Evolutionary conservation across 2,113 vertebrate genomes (phyloP), one percentile per base, ranked within the genome.

Genomic region (Macaca nemestrina): DNA sequence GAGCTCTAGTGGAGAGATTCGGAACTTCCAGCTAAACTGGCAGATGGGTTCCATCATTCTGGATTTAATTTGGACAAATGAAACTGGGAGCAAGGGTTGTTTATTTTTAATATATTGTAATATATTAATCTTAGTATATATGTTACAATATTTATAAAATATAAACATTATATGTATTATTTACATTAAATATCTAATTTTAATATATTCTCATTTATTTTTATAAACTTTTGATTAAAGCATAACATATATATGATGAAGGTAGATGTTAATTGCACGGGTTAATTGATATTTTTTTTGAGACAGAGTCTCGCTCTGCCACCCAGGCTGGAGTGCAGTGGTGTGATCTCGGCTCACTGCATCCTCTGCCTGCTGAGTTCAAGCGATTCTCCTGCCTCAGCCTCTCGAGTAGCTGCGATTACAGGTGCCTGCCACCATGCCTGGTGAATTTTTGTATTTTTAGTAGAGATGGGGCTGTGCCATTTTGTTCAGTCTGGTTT

Each of bases 201-300:
- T 52, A 52, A 22, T 79, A 52, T 79, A 79, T 67, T 90, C 68
- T 94, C 40, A 93, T 80, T 78, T 76, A 73, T 55, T 93, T 94
- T 90, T 75, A 85, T 75, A 68, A 73, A 64, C n/a, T 84, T 79
- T 88, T 73, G 55, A 43, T n/a, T 82, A 93, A 95, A 86, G 12
- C 35, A 57, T 50, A 92, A 81, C 20, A 78, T 45, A 61, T n/a
- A 55, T 64, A 43, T 16, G 14, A 32, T 50, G 50, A 72, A 86
- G 9, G 45, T 75, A 75, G 80, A 88, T 43, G 12, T 89, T 70
- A 89, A 82, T 50, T 75, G 5, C 35, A 90, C n/a, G 79, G 43
- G 52, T 64, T 32, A 38, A 64, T 27, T 55, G 12, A 43, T 64
- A 0, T 64, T 64, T 64, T 64, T 64, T 64, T 32, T 64, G 27